Evolutionary conservation across 1,140 invertebrate species (phyloP), one percentile per base, ranked within the genome.

Genomic region (Lepidurus apus): DNA sequence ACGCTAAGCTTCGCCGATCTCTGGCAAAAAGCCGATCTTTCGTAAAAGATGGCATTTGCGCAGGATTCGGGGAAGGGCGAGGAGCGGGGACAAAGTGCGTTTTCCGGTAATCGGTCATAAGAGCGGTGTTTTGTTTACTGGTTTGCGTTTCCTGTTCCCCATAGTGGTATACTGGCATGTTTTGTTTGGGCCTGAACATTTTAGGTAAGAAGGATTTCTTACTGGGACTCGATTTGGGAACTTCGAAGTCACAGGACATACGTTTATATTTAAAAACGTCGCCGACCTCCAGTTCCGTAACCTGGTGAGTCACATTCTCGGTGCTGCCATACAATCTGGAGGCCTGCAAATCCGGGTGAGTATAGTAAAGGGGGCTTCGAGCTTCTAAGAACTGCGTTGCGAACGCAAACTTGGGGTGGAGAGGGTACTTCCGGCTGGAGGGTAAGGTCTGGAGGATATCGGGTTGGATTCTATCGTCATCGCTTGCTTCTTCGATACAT

Each of bases 91-190:
- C 45, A 74, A 42, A 74, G 34, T 47, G 45, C 44, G 74, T 73
- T 26, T 79, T 74, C 73, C 78, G 74, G 74, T 79, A 79, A 79
- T 79, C 78, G 42, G 74, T 79, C 78, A 79, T 79, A 3, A 79
- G 42, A 21, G 43, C 73, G 11, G 42, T 13, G 10, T 79, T 74
- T 44, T 73, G n/a, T 3, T 74, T 74, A 26, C 42, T 44, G 75
- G 7, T 47, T 17, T 79, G 73, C 74, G 43, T 75, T 17, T 79
- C 73, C 13, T 79, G 44, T 17, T 74, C 43, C 4, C 73, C 75
- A 1, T 74, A 77, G 26, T 77, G 45, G 7, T 45, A 77, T 21
- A 65, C 43, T 5, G 75, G 24, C 24, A 34, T 13, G 43, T 77
- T 43, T 7, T 77, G 43, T 43, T 77, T 77, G 17, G 42, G 34